phyloP scores from a whole-genome alignment of 1,140 invertebrate species.

The Leptinotarsa texana region DNA sequence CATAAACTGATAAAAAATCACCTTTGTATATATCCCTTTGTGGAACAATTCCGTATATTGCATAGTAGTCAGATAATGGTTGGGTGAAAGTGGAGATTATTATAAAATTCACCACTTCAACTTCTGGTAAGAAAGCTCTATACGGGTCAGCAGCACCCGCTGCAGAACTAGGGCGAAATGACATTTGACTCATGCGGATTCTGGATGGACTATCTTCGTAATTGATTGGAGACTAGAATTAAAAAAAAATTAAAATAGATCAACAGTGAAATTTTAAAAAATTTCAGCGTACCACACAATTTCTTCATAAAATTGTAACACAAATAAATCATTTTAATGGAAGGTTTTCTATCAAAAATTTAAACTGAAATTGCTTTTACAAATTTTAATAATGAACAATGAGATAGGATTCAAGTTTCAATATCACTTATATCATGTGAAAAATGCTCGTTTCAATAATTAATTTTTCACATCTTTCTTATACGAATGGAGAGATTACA shows the following conservation, averaged over 20 bases:
- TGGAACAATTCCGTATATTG: conserved; percentile 31
- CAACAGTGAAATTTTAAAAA: not conserved
- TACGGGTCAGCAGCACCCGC: not conserved
- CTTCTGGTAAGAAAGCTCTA: conserved; percentile 30
- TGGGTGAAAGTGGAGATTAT: conserved; percentile 31
- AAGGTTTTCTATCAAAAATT: not conserved
- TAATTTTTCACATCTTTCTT: no score
- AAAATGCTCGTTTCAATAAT: no score
- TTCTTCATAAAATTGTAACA: not conserved
- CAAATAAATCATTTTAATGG: not conserved
- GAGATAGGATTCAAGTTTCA: no score
- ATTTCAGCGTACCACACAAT: not conserved
- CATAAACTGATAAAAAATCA: not conserved
- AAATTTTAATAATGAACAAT: no score
- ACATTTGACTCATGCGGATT: not conserved
- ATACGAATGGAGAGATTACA: no score
- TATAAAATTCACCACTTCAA: conserved; percentile 33
- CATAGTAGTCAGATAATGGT: conserved; percentile 22
- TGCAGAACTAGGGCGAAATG: not conserved
- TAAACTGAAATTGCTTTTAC: no score
- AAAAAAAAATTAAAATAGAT: not conserved
- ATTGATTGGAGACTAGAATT: not conserved
- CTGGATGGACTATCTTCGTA: not conserved
- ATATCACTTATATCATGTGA: no score
- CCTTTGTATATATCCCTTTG: conserved; percentile 39